These are phyloP conservation scores for Cossypha polioptera DNA, from an alignment of 2,797 vertebrate species.

Conservation along the genomic window DNA sequence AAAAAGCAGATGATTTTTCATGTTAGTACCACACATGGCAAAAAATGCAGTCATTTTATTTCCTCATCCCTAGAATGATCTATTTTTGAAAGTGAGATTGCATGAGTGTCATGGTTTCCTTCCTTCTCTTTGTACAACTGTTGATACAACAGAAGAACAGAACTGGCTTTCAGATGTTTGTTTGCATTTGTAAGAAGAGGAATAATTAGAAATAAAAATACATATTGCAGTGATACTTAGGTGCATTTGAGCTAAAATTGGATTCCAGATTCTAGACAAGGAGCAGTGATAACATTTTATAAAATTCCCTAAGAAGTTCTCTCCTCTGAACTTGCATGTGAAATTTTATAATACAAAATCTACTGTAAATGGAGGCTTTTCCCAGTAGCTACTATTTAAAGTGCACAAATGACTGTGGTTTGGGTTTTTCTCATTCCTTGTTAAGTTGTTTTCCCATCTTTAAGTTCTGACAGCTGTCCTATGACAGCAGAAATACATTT, in stretches of 20 bases:
- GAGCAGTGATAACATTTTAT: neutral
- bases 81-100: neutral
- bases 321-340: neutral
- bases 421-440: rapidly evolving
- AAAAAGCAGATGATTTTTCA: neutral
- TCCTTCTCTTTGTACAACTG: neutral
- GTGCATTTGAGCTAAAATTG: neutral
- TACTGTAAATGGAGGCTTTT: neutral
- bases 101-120: neutral
- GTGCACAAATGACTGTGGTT: neutral
- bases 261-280: neutral
- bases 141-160: neutral
- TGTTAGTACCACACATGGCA: neutral
- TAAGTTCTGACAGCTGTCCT: neutral
- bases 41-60: neutral
- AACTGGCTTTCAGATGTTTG: neutral
- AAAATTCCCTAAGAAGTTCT: neutral
- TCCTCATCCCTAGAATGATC: neutral
- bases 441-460: neutral
- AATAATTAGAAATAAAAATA: neutral
- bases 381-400: neutral
- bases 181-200: neutral
- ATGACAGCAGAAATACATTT: neutral
- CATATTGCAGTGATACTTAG: neutral
- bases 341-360: neutral